Percentiles rank a stretch among this genome's conserved stretches.
phyloP scores from a whole-genome alignment of 2,888 invertebrate genomes.

The Macroteleia sp. region DNA sequence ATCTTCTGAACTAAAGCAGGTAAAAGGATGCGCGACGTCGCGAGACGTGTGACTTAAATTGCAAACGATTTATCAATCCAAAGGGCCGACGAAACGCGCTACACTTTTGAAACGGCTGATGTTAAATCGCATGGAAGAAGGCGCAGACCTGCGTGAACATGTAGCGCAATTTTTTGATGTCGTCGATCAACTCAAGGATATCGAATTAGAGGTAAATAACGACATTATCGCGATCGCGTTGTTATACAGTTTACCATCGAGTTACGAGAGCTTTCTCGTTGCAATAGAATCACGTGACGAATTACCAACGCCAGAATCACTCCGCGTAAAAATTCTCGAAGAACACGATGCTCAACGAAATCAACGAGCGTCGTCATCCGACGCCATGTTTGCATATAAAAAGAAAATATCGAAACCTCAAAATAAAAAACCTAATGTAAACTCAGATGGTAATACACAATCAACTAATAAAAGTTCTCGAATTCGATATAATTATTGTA shows the following conservation, averaged over 20 bases:
- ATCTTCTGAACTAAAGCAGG: neutral
- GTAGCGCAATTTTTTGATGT: neutral
- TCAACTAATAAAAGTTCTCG: neutral
- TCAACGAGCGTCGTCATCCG: neutral
- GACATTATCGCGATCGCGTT: neutral
- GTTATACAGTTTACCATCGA: neutral
- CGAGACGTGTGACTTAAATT: neutral
- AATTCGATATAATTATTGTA: neutral
- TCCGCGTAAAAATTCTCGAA: slow-evolving; percentile 1
- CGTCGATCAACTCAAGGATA: neutral
- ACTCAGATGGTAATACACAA: neutral
- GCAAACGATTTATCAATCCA: neutral
- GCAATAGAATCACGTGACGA: slow-evolving; percentile 7
- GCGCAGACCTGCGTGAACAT: neutral
- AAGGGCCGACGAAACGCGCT: neutral
- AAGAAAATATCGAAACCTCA: neutral
- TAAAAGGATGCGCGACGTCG: slow-evolving; percentile 1
- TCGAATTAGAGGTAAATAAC: neutral
- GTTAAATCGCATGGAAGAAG: neutral
- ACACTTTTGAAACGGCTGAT: neutral
- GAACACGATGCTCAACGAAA: slow-evolving; percentile 1
- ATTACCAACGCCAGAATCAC: neutral
- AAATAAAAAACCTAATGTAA: neutral
- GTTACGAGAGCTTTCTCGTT: slow-evolving; percentile 1
- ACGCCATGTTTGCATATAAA: slow-evolving; percentile 7